Evolutionary conservation across 37 sponge, comb jelly and placozoan species (phyloP).

Genomic region (Eunapius fragilis): DNA sequence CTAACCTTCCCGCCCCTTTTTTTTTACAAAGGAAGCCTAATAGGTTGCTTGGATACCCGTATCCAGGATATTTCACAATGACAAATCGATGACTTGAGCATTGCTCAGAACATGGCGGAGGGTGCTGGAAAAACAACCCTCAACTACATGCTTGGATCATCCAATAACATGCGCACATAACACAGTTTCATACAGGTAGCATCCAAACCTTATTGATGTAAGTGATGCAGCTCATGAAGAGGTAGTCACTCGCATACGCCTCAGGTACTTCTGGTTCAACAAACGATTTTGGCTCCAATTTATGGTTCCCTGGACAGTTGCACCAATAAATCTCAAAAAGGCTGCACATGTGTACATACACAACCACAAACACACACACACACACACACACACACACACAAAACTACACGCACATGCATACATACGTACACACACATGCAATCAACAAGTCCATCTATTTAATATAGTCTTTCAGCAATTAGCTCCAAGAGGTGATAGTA

Average conservation of each 20-base stretch:
- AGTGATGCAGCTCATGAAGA: slow-evolving; percentile 86
- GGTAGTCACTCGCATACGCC: slow-evolving; percentile 59
- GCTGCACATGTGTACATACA: not conserved
- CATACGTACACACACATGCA: no score
- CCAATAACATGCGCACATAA: not conserved
- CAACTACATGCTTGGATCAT: no score
- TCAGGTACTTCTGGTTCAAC: slow-evolving; percentile 48
- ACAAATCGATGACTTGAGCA: not conserved
- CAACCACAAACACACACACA: not conserved
- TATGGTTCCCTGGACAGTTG: slow-evolving; percentile 19
- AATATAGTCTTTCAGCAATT: no score
- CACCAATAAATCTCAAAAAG: no score
- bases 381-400: not conserved
- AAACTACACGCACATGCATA: not conserved
- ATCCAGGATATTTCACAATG: not conserved
- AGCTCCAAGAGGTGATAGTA: not conserved
- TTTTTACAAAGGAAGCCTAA: no score
- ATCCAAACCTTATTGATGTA: slow-evolving; percentile 77
- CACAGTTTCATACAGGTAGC: not conserved
- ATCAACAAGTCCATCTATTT: no score
- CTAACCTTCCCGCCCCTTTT: not conserved
- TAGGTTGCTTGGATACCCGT: not conserved
- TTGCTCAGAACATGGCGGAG: no score
- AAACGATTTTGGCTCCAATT: slow-evolving; percentile 56
- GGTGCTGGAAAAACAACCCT: no score